Conservation (phyloP, 2,113 vertebrate genomes). For the Sebastes fasciatus region DNA sequence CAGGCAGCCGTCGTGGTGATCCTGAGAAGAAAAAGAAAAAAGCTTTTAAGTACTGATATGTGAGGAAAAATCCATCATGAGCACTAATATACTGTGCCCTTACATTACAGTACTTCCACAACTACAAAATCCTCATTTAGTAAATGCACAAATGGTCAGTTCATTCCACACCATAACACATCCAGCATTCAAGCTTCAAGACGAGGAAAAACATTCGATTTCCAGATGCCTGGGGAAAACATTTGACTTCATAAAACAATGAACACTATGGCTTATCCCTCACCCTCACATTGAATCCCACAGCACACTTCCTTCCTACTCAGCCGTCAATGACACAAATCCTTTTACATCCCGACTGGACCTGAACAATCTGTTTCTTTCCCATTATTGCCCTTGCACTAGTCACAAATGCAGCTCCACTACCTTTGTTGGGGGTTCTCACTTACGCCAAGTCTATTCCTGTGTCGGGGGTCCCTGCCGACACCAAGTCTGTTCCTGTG, state of each 20-base stretch:
- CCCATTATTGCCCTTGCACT: conserved; percentile 38
- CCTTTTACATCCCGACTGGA: conserved; percentile 18
- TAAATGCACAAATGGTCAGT: neutral
- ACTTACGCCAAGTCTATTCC: no score
- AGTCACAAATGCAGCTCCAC: conserved; percentile 15
- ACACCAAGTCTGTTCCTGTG: no score
- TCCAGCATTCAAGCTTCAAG: neutral
- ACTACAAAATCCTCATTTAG: neutral
- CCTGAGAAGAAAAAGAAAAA: conserved; percentile 68
- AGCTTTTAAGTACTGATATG: neutral
- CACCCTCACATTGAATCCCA: conserved; percentile 1
- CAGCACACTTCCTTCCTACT: conserved; percentile 12
- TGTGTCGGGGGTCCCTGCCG: no score
- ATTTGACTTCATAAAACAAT: neutral
- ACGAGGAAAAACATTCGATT: neutral
- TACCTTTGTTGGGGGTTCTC: neutral
- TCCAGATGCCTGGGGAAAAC: neutral
- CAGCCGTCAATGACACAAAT: conserved; percentile 26
- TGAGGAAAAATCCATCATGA: neutral
- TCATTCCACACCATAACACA: neutral
- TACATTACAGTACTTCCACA: neutral
- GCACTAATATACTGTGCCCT: neutral
- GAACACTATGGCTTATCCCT: neutral
- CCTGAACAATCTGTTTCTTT: conserved; percentile 41
- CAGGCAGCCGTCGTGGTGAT: conserved; percentile 97